Percentiles rank a stretch among this genome's conserved stretches.
These are phyloP conservation scores for Epinephelus coioides DNA, from an alignment of 2,797 vertebrate genomes.

Conservation along the genomic window DNA sequence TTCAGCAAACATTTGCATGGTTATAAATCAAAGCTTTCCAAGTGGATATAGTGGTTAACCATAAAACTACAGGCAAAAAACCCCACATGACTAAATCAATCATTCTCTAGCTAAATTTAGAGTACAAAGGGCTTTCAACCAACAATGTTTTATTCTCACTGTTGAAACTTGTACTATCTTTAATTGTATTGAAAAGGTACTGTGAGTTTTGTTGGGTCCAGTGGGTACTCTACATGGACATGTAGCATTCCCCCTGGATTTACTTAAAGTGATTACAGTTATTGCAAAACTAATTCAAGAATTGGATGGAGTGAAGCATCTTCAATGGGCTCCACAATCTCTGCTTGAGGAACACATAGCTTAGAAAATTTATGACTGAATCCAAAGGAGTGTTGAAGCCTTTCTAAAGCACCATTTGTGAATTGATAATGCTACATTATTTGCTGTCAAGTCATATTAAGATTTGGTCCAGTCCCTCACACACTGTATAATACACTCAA, in stretches of 20 bases:
- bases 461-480: neutral
- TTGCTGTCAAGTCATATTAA: neutral
- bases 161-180: neutral
- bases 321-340: neutral
- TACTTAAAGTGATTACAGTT: neutral
- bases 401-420: neutral
- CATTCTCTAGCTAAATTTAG: neutral
- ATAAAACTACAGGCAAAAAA: constrained; percentile 11
- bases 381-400: neutral
- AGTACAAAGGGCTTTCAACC: neutral
- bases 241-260: no score
- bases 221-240: no score
- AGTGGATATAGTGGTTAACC: constrained; percentile 5
- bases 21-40: constrained; percentile 2
- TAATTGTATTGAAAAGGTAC: neutral
- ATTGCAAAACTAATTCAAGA: neutral
- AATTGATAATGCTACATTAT: neutral
- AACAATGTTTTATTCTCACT: neutral
- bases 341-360: neutral
- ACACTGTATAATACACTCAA: neutral
- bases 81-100: neutral
- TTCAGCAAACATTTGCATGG: constrained; percentile 25
- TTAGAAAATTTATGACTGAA: neutral
- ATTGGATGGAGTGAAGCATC: neutral
- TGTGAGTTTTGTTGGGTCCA: neutral